Evolutionary conservation across 2,113 vertebrate species (phyloP).

Genomic region (Lutjanus erythropterus): DNA sequence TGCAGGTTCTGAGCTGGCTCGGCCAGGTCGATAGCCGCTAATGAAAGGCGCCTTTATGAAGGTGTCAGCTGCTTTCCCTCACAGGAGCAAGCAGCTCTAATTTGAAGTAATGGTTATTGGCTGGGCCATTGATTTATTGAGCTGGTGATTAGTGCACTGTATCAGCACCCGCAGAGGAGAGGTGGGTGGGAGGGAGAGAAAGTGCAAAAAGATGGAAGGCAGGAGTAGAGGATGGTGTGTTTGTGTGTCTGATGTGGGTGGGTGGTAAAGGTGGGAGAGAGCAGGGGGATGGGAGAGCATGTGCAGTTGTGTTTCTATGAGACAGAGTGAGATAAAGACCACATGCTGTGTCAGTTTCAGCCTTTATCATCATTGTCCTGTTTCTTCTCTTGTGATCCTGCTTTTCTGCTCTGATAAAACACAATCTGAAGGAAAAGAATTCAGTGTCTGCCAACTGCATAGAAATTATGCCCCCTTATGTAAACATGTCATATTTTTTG

Average conservation of each 20-base stretch:
- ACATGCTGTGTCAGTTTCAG: conserved; percentile 20
- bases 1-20: conserved; percentile 29
- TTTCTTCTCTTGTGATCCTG: background rate
- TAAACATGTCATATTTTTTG: background rate
- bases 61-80: conserved; percentile 75
- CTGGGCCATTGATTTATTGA: conserved; percentile 66
- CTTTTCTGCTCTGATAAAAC: background rate
- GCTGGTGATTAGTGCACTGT: conserved; percentile 69
- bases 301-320: conserved; percentile 33
- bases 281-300: background rate
- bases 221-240: background rate
- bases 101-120: conserved; percentile 78
- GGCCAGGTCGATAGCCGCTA: conserved; percentile 71
- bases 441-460: background rate
- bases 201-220: conserved; percentile 13
- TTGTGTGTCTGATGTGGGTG: background rate
- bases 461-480: background rate
- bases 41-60: conserved; percentile 77
- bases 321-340: conserved; percentile 7
- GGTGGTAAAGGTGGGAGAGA: background rate
- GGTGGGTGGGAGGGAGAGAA: background rate
- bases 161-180: conserved; percentile 49
- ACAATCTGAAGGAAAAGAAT: background rate
- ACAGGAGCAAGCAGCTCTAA: conserved; percentile 56
- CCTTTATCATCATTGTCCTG: background rate